phyloP scores from a whole-genome alignment of 1,140 invertebrate species.

The Drosophila varians region DNA sequence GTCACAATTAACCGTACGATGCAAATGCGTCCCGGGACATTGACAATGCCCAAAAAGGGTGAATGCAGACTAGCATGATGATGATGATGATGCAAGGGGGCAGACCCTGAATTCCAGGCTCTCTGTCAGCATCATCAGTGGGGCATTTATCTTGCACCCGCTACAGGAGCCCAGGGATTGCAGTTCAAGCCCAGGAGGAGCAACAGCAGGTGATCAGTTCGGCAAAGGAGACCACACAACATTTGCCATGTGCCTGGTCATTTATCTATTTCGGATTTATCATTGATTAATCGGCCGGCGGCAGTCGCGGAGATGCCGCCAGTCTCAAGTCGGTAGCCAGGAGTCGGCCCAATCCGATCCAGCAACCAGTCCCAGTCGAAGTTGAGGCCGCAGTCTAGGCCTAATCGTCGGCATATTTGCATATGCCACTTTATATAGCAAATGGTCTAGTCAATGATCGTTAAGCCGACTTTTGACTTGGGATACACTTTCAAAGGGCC shows the following conservation, averaged over 20 bases:
- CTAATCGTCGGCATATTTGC: conserved; percentile 79
- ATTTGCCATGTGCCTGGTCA: conserved; percentile 71
- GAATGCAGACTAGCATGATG: conserved; percentile 22
- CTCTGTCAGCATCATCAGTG: conserved; percentile 78
- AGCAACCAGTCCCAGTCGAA: conserved; percentile 26
- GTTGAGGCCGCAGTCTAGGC: conserved; percentile 7
- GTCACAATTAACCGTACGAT: conserved; percentile 81
- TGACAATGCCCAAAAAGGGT: conserved; percentile 71
- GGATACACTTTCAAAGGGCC: conserved; percentile 18
- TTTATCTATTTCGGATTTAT: conserved; percentile 83
- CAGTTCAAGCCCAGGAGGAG: conserved; percentile 16
- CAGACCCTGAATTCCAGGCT: conserved; percentile 26
- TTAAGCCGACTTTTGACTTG: conserved; percentile 68
- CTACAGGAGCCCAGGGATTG: conserved; percentile 32
- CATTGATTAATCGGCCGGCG: conserved; percentile 77
- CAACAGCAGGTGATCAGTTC: conserved; percentile 68
- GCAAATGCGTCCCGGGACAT: conserved; percentile 65
- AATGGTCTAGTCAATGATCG: conserved; percentile 76
- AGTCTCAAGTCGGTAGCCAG: conserved; percentile 21
- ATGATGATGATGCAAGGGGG: conserved; percentile 19
- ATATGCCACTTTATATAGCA: conserved; percentile 73
- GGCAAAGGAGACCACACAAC: conserved; percentile 63
- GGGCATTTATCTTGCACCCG: conserved; percentile 79
- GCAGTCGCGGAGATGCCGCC: conserved; percentile 43
- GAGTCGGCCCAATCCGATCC: conserved; percentile 24